Evolutionary conservation across 2,113 vertebrate species (phyloP).

Genomic region (Caranx ignobilis): DNA sequence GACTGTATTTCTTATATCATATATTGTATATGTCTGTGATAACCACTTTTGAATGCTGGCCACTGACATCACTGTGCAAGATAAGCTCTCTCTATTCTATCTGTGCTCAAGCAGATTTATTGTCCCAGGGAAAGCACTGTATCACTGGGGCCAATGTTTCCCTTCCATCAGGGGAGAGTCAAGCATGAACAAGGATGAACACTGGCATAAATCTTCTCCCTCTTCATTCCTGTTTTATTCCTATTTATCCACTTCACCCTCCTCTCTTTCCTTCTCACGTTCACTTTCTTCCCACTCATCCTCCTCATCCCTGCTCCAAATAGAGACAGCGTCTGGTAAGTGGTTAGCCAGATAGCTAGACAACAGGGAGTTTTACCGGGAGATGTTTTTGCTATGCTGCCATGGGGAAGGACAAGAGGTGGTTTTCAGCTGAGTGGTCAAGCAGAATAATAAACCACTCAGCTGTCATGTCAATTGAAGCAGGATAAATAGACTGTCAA

Average conservation of each 20-base stretch:
- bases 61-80: conserved; percentile 74
- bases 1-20: conserved; percentile 44
- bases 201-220: conserved; percentile 71
- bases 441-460: conserved; percentile 77
- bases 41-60: conserved; percentile 68
- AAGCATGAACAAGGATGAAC: conserved; percentile 76
- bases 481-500: conserved; percentile 78
- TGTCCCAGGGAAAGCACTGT: conserved; percentile 70
- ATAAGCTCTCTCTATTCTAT: conserved; percentile 80
- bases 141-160: conserved; percentile 72
- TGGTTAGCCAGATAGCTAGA: conserved; percentile 32
- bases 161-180: conserved; percentile 76
- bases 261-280: conserved; percentile 29
- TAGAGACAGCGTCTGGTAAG: conserved; percentile 34
- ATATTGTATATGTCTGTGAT: conserved; percentile 63
- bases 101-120: conserved; percentile 77
- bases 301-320: conserved; percentile 10
- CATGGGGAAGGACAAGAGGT: conserved; percentile 46
- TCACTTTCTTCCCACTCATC: conserved; percentile 13
- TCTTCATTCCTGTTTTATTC: conserved; percentile 47
- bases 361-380: conserved; percentile 48
- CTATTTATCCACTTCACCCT: conserved; percentile 35
- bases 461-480: conserved; percentile 76
- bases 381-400: conserved; percentile 40
- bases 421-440: conserved; percentile 69